Evolutionary conservation across 2,113 vertebrate species (phyloP).

Genomic region (Poeciliopsis prolifica): DNA sequence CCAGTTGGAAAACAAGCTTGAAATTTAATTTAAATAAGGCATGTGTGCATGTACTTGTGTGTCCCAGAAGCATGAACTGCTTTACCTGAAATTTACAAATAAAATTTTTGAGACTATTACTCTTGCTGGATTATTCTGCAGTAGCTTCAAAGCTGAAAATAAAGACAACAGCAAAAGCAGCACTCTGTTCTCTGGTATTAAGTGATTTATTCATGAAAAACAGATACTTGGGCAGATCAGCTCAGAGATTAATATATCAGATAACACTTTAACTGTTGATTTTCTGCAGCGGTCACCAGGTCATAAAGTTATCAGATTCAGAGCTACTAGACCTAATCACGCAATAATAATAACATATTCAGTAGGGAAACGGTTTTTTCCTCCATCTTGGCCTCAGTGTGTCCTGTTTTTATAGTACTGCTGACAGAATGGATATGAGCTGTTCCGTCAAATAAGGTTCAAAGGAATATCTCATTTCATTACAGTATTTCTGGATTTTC

Average conservation of each 20-base stretch:
- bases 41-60: conserved; percentile 8
- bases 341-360: conserved; percentile 37
- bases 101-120: neutral
- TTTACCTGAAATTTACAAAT: neutral
- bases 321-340: conserved; percentile 34
- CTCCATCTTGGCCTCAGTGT: conserved; percentile 9
- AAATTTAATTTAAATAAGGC: conserved; percentile 26
- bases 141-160: conserved; percentile 23
- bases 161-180: conserved; percentile 3
- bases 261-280: conserved; percentile 6
- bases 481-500: neutral
- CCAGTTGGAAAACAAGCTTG: conserved; percentile 25
- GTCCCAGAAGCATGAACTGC: conserved; percentile 7
- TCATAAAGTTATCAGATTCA: conserved; percentile 39
- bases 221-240: conserved; percentile 8
- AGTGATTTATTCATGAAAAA: conserved; percentile 44
- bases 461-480: neutral
- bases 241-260: conserved; percentile 14
- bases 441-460: conserved; percentile 19
- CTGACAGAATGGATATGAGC: conserved; percentile 26
- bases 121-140: conserved; percentile 16
- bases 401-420: conserved; percentile 1
- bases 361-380: conserved; percentile 7
- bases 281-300: conserved; percentile 18
- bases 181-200: neutral